These are phyloP conservation scores for Labeo catla DNA, from an alignment of 2,113 vertebrate species.

Conservation along the genomic window DNA sequence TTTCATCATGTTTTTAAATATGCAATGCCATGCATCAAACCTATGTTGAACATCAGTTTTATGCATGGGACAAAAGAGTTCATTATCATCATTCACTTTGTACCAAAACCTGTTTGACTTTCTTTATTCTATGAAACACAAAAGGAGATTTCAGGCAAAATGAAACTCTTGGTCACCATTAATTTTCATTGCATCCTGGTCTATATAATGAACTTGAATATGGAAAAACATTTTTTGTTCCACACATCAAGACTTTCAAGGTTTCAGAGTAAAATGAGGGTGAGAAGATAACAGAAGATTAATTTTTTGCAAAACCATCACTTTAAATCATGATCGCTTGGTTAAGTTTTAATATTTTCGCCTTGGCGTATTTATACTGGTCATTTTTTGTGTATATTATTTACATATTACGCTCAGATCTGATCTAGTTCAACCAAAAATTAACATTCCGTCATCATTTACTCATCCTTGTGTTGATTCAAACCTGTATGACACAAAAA, in stretches of 20 bases:
- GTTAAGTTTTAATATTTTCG: background rate
- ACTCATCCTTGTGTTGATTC: background rate
- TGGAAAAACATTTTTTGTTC: background rate
- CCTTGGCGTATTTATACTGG: background rate
- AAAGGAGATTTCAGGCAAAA: background rate
- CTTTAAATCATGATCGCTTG: background rate
- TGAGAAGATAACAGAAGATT: background rate
- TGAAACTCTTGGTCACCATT: background rate
- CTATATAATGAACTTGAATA: background rate
- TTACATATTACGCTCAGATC: background rate
- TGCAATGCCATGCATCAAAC: background rate
- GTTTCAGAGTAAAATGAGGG: background rate
- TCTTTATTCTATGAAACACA: background rate
- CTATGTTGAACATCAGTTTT: background rate
- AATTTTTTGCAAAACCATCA: background rate
- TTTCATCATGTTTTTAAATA: background rate
- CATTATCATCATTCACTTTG: background rate
- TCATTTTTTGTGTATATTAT: background rate
- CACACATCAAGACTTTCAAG: background rate
- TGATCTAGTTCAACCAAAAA: background rate
- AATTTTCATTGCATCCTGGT: background rate
- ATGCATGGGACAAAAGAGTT: background rate
- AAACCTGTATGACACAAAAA: background rate
- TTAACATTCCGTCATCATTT: background rate
- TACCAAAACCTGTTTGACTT: background rate